Percentiles rank a stretch among this genome's conserved stretches.
Evolutionary conservation across 92 coral and sea anemone genomes (phyloP).

Genomic region (Paramuricea clavata): DNA sequence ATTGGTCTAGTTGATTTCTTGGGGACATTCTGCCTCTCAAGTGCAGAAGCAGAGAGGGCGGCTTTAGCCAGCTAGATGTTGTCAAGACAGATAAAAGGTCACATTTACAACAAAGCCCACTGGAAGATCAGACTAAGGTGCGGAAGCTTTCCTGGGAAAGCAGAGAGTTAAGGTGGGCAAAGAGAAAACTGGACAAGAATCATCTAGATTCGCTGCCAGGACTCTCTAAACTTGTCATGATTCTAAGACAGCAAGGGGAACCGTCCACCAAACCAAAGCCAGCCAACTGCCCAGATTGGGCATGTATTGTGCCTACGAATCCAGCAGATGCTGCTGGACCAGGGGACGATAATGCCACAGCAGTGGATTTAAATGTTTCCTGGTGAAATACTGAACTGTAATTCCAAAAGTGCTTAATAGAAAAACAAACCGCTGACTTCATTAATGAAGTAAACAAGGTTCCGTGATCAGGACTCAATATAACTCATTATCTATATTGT

Average conservation of each 20-base stretch:
- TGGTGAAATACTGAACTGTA: too few relatives aligned
- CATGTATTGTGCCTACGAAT: too few relatives aligned
- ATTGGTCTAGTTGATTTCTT: conserved; percentile 58
- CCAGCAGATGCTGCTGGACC: too few relatives aligned
- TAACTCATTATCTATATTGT: too few relatives aligned
- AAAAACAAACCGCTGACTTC: too few relatives aligned
- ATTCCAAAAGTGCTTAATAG: too few relatives aligned
- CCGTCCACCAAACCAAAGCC: conserved; percentile 10
- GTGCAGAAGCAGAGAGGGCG: conserved; percentile 68
- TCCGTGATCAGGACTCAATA: too few relatives aligned
- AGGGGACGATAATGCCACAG: too few relatives aligned
- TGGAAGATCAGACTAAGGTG: conserved; percentile 51
- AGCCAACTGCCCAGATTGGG: conserved; percentile 25
- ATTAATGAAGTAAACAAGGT: too few relatives aligned
- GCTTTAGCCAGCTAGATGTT: conserved; percentile 56
- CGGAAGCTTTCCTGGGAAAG: conserved; percentile 72
- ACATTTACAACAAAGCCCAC: conserved; percentile 54
- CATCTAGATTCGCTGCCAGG: conserved; percentile 27
- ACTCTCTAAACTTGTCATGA: not conserved
- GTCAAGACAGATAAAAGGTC: conserved; percentile 58
- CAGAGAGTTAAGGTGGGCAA: conserved; percentile 26
- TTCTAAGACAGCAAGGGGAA: not conserved
- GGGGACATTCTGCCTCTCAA: conserved; percentile 64
- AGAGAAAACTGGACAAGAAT: conserved; percentile 38
- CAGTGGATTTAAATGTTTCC: too few relatives aligned